Base-by-base conservation (phyloP, 2,113 vertebrate species). In the Spheniscus mendiculus region DNA sequence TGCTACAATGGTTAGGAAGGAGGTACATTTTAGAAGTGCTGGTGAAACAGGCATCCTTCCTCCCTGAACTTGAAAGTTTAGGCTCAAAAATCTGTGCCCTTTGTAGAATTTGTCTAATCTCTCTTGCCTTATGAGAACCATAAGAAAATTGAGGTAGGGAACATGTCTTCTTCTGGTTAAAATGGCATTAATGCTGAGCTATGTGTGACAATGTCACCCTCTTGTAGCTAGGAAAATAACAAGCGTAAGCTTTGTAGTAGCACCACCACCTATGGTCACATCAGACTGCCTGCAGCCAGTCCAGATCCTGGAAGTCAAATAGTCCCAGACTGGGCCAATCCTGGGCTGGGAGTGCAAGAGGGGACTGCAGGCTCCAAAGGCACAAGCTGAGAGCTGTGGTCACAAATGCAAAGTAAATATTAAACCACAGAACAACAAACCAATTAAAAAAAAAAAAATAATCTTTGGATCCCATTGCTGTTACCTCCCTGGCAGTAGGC, bases 141-240 rank as follows among this genome's bases (percentile, higher is more conserved):
- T 3, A 58, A 76, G 59, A 38, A 89, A 74, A 79, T 2, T 22
- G 53, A 83, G 55, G 53, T 3, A 25, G 32, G 42, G 26, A 62
- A 56, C 20, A 22, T 42, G 47, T 77, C 83, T 22, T 83, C 91
- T 83, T 70, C 73, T 84, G 83, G 58, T 40, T 40, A 63, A 52
- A 72, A 69, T 36, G 38, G 21, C 52, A 76, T 63, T 76, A 49
- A 36, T 42, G 47, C 8, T 0, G 1, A 92, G 72, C 79, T 91
- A 7, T 91, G 55, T 78, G 81, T 87, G 85, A 71, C 83, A 87
- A 91, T 77, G 93, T 89, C 92, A 73, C 86, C 88, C 70, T 92
- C 93, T 94, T 87, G 90, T 92, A 95, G 87, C 32, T 65, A 38
- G 62, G 89, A 91, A 58, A 94, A 83, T 90, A 94, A 93, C 77